Evolutionary conservation across 2,797 vertebrate genomes (phyloP).

Genomic region (Falco novaeseelandiae): DNA sequence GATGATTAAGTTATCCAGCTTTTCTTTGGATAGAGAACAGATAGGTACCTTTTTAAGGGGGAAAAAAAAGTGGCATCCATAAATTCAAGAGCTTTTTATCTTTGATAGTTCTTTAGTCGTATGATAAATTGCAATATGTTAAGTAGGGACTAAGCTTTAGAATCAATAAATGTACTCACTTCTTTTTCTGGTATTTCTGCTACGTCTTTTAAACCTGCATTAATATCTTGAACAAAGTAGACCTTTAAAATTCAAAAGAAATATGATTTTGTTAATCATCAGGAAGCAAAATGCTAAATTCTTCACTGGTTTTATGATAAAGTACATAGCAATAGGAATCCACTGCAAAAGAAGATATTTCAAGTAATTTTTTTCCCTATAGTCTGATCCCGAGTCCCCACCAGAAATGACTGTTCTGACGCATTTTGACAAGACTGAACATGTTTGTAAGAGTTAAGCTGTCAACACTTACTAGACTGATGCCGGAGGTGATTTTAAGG

Average conservation of each 20-base stretch:
- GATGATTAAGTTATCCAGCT: slow-evolving; percentile 82
- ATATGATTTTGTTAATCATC: not conserved
- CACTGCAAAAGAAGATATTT: not conserved
- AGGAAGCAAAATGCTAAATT: not conserved
- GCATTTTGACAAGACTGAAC: not conserved
- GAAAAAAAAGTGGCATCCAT: not conserved
- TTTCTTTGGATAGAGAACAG: slow-evolving; percentile 79
- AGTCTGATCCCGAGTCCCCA: not conserved
- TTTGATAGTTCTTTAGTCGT: not conserved
- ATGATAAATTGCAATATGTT: not conserved
- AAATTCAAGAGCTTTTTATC: not conserved
- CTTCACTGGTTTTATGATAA: not conserved
- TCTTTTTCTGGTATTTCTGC: slow-evolving; percentile 69
- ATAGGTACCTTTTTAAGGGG: slow-evolving; percentile 79
- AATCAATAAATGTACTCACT: slow-evolving; percentile 73
- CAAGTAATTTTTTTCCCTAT: not conserved
- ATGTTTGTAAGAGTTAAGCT: fast-evolving
- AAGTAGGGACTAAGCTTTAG: not conserved
- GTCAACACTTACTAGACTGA: not conserved
- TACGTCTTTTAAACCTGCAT: slow-evolving; percentile 82
- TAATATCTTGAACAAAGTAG: slow-evolving; percentile 90
- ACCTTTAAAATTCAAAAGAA: slow-evolving; percentile 79
- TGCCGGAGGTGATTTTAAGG: not conserved
- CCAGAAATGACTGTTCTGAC: not conserved
- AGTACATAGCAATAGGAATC: not conserved